Evolutionary conservation across 92 coral and sea anemone genomes (phyloP).

Genomic region (Epizoanthus fatuus): DNA sequence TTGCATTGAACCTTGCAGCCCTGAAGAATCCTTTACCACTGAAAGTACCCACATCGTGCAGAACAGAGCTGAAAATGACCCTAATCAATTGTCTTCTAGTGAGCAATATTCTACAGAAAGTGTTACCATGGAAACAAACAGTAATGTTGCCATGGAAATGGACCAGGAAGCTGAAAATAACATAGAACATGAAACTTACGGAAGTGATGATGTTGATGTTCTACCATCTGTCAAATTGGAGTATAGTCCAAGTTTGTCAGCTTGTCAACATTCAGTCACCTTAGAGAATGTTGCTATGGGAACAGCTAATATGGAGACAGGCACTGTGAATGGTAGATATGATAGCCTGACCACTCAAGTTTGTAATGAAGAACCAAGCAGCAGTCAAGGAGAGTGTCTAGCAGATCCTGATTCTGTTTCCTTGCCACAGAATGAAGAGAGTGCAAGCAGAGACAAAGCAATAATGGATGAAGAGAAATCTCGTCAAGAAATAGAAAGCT

Average conservation of each 20-base stretch:
- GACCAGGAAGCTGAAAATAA: conserved; percentile 5
- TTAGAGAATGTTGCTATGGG: not conserved
- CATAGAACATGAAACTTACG: not conserved
- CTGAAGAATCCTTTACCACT: not conserved
- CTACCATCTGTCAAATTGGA: not conserved
- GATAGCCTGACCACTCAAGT: not conserved
- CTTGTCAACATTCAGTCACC: not conserved
- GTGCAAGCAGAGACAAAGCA: not conserved
- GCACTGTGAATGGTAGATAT: not conserved
- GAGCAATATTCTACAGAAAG: not conserved
- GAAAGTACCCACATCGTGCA: not conserved
- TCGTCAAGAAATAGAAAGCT: not conserved
- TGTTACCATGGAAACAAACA: not conserved
- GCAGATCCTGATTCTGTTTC: not conserved
- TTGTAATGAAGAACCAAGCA: not conserved
- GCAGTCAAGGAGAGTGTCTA: not conserved
- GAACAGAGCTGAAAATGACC: not conserved
- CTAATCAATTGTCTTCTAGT: not conserved
- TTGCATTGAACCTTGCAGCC: not conserved
- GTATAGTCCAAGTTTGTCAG: not conserved
- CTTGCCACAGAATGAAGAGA: not conserved
- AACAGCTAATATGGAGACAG: not conserved
- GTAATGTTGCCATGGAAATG: conserved; percentile 19
- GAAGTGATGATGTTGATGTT: not conserved
- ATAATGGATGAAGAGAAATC: not conserved